Conservation (phyloP, 2,888 invertebrate genomes). For the Palloptera scutellata region DNA sequence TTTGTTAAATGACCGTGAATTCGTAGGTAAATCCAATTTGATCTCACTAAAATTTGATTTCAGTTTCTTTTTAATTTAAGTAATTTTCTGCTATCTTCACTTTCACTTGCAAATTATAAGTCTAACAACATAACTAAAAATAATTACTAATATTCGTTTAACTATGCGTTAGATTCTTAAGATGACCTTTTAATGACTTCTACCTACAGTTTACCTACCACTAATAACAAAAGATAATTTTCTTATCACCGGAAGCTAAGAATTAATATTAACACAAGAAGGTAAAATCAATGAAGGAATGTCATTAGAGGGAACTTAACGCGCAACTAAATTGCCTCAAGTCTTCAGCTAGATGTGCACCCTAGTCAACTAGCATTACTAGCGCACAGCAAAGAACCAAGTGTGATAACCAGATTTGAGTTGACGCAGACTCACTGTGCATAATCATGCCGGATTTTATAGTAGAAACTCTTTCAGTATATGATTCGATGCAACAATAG, state of each 20-base stretch:
- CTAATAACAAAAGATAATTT: conserved; percentile 19
- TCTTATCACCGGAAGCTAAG: conserved; percentile 34
- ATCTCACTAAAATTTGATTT: too few relatives aligned
- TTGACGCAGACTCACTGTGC: conserved; percentile 1
- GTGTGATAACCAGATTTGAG: conserved; percentile 29
- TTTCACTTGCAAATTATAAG: too few relatives aligned
- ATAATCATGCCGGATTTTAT: conserved; percentile 14
- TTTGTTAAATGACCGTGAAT: too few relatives aligned
- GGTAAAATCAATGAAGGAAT: conserved; percentile 10
- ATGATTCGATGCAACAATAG: conserved; percentile 12
- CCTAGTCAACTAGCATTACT: not conserved
- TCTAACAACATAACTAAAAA: too few relatives aligned
- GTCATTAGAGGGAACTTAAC: conserved; percentile 13
- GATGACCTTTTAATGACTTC: too few relatives aligned
- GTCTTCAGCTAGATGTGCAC: not conserved
- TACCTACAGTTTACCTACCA: not conserved
- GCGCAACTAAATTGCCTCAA: conserved; percentile 13
- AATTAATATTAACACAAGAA: conserved; percentile 25
- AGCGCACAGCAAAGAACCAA: conserved; percentile 4
- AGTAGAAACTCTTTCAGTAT: conserved; percentile 5
- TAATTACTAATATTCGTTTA: too few relatives aligned
- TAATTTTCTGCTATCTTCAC: too few relatives aligned
- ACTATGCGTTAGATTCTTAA: too few relatives aligned
- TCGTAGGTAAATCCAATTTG: too few relatives aligned
- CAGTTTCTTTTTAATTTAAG: too few relatives aligned